A percentile compares a stretch with the other conserved stretches of the same genome.
Conservation (phyloP, 2,113 vertebrate species). For the Nerophis ophidion region DNA sequence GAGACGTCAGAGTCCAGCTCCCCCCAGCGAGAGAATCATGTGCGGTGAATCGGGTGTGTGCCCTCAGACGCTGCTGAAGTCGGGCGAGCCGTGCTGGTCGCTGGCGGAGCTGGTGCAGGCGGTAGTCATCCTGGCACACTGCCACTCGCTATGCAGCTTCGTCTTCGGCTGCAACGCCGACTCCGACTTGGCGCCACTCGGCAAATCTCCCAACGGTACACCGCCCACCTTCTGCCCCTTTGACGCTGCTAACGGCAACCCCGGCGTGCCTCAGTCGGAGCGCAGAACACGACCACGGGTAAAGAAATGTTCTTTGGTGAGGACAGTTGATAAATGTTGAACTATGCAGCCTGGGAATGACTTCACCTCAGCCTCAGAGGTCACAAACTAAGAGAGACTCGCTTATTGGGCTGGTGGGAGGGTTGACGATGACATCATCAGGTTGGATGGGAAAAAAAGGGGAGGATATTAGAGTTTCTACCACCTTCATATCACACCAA, state of each 20-base stretch:
- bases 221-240: constrained; percentile 76
- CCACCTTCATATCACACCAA: too few relatives aligned
- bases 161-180: constrained; percentile 71
- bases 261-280: constrained; percentile 62
- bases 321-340: too few relatives aligned
- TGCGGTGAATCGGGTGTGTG: neutral
- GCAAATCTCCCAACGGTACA: constrained; percentile 68
- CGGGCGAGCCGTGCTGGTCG: constrained; percentile 76
- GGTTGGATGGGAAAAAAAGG: too few relatives aligned
- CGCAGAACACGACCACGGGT: constrained; percentile 51
- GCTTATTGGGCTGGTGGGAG: too few relatives aligned
- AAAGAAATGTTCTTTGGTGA: too few relatives aligned
- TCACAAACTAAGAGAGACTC: too few relatives aligned
- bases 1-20: neutral
- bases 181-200: constrained; percentile 59
- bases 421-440: too few relatives aligned
- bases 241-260: constrained; percentile 73
- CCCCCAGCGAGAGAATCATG: too few relatives aligned
- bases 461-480: too few relatives aligned
- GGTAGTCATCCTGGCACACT: constrained; percentile 76
- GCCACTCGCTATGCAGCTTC: constrained; percentile 77
- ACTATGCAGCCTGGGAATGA: too few relatives aligned
- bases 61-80: constrained; percentile 71
- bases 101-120: constrained; percentile 78
- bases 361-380: too few relatives aligned